Percentiles rank a stretch among this genome's conserved stretches.
These are phyloP conservation scores for Zelostemma sp. DNA, from an alignment of 1,140 invertebrate genomes.

Conservation along the genomic window DNA sequence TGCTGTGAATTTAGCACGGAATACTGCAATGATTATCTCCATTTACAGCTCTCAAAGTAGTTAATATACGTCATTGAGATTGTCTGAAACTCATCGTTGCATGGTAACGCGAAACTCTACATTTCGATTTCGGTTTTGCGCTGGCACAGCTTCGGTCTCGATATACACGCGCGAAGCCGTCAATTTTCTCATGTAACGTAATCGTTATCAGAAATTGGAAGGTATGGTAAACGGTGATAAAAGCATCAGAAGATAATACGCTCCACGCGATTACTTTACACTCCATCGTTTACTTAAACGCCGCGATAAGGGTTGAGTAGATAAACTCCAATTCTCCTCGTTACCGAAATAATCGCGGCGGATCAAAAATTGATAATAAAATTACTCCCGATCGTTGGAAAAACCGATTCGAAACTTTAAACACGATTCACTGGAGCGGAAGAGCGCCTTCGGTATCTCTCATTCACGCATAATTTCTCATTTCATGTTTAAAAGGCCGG, in stretches of 20 bases:
- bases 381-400: no score
- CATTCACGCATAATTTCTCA: conserved; percentile 26
- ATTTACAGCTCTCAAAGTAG: no score
- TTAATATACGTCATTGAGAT: conserved; percentile 43
- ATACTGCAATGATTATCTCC: no score
- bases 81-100: conserved; percentile 29
- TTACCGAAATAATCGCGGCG: not conserved
- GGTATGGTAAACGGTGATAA: conserved; percentile 38
- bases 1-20: no score
- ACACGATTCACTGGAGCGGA: no score
- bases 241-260: no score
- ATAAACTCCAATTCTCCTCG: not conserved
- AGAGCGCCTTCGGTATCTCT: no score
- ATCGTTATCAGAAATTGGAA: conserved; percentile 43
- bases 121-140: conserved; percentile 43
- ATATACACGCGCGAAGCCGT: conserved; percentile 39
- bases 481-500: conserved; percentile 18
- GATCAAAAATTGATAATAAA: not conserved
- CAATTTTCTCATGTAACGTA: conserved; percentile 45
- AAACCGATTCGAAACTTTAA: no score
- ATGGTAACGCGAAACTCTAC: conserved; percentile 36
- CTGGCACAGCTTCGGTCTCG: conserved; percentile 34
- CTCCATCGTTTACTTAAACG: no score
- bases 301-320: not conserved
- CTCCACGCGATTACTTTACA: conserved; percentile 23